Conservation (phyloP, 2,888 invertebrate genomes). For the Aricia artaxerxes region DNA sequence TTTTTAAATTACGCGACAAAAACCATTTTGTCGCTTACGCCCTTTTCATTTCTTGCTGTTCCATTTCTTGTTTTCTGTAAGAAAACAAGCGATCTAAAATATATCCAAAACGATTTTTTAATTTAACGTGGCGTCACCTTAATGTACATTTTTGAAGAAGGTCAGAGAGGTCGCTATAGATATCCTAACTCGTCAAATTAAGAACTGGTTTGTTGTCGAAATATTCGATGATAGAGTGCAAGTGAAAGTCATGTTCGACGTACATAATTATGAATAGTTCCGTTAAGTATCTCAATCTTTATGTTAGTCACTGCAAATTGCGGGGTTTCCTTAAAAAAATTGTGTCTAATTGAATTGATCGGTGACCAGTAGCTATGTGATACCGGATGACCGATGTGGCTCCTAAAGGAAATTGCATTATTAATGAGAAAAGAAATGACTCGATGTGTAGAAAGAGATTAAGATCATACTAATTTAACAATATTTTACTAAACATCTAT, state of each 20-base stretch:
- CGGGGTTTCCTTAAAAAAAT: not conserved
- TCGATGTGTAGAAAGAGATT: not conserved
- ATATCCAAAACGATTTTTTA: too few relatives aligned
- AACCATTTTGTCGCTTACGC: too few relatives aligned
- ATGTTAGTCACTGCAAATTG: slow-evolving; percentile 17
- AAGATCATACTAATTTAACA: not conserved
- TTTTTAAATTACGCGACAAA: too few relatives aligned
- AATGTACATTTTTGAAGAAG: slow-evolving; percentile 32
- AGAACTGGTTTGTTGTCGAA: slow-evolving; percentile 70
- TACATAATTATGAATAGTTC: slow-evolving; percentile 65
- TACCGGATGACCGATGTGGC: slow-evolving; percentile 1
- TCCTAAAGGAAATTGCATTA: not conserved
- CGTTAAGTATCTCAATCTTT: slow-evolving; percentile 58
- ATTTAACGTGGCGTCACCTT: too few relatives aligned
- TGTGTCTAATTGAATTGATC: not conserved
- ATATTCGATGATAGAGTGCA: slow-evolving; percentile 74
- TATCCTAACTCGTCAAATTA: slow-evolving; percentile 41
- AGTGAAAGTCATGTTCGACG: slow-evolving; percentile 77
- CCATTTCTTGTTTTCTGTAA: too few relatives aligned
- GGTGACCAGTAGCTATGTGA: not conserved
- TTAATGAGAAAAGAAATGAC: not conserved
- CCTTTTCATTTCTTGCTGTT: too few relatives aligned
- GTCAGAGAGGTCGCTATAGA: slow-evolving; percentile 35
- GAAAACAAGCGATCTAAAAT: too few relatives aligned
- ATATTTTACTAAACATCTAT: not conserved